Evolutionary conservation across 2,797 vertebrate species (phyloP).

Genomic region (Sebastes diaconus): DNA sequence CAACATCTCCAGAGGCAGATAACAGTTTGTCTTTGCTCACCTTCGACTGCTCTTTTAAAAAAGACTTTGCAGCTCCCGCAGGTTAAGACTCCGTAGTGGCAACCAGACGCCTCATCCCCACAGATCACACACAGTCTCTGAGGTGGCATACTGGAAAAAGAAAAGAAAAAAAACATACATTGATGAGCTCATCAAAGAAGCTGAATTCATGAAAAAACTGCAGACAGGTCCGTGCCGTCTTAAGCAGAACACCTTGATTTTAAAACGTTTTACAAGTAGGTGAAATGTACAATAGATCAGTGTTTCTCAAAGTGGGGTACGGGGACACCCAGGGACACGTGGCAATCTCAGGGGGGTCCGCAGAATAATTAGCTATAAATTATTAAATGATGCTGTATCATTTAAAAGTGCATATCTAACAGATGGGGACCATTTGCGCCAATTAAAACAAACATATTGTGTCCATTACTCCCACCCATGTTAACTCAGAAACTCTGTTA

Average conservation of each 20-base stretch:
- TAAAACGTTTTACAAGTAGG: background rate
- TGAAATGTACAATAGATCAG: background rate
- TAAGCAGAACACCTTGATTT: background rate
- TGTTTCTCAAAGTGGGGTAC: too few species aligned
- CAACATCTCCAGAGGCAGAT: background rate
- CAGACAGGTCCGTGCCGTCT: background rate
- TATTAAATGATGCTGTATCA: too few species aligned
- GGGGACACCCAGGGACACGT: too few species aligned
- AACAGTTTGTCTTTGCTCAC: slow-evolving; percentile 73
- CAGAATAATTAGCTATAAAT: too few species aligned
- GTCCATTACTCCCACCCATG: too few species aligned
- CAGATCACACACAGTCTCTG: slow-evolving; percentile 96
- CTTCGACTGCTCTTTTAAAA: slow-evolving; percentile 99
- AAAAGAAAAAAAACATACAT: background rate
- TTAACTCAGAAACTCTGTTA: too few species aligned
- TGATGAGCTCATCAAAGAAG: background rate
- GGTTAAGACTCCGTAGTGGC: slow-evolving; percentile 97
- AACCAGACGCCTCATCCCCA: slow-evolving; percentile 96
- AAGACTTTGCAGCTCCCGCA: slow-evolving; percentile 99
- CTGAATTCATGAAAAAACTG: background rate
- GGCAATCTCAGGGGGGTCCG: too few species aligned
- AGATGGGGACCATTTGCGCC: too few species aligned
- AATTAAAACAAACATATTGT: too few species aligned
- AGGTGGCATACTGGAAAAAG: slow-evolving; percentile 77
- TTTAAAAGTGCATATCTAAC: too few species aligned